Evolutionary conservation across 1,140 invertebrate species (phyloP).

Genomic region (Caenorhabditis remanei): DNA sequence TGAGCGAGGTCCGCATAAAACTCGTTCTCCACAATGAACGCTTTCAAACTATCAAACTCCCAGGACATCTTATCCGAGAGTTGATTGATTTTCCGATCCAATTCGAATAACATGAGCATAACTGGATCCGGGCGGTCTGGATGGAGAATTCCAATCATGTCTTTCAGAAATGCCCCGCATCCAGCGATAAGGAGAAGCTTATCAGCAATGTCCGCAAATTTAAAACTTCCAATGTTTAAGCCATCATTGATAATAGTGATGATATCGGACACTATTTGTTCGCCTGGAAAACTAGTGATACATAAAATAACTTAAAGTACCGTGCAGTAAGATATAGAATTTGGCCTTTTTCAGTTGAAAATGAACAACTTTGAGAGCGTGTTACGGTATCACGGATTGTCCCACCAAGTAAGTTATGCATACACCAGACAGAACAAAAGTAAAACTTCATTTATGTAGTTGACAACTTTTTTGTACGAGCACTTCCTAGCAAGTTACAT

Average conservation of each 20-base stretch:
- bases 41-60: slow-evolving; percentile 26
- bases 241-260: slow-evolving; percentile 13
- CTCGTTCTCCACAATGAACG: slow-evolving; percentile 23
- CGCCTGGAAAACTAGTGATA: background rate
- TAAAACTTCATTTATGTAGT: no score
- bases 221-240: background rate
- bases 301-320: no score
- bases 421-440: no score
- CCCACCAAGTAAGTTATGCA: no score
- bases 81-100: slow-evolving; percentile 15
- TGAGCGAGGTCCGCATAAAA: slow-evolving; percentile 18
- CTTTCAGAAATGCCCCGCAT: background rate
- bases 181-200: background rate
- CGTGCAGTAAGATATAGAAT: no score
- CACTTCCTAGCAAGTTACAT: no score
- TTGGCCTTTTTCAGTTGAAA: no score
- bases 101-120: slow-evolving; percentile 10
- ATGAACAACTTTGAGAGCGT: no score
- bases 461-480: no score
- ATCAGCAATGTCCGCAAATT: slow-evolving; percentile 1
- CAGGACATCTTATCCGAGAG: slow-evolving; percentile 29
- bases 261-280: background rate
- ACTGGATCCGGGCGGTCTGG: slow-evolving; percentile 5
- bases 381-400: no score
- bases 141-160: slow-evolving; percentile 23